Percentiles rank a stretch among this genome's conserved stretches.
Evolutionary conservation across 2,797 vertebrate genomes (phyloP).

Genomic region (Merluccius polli): DNA sequence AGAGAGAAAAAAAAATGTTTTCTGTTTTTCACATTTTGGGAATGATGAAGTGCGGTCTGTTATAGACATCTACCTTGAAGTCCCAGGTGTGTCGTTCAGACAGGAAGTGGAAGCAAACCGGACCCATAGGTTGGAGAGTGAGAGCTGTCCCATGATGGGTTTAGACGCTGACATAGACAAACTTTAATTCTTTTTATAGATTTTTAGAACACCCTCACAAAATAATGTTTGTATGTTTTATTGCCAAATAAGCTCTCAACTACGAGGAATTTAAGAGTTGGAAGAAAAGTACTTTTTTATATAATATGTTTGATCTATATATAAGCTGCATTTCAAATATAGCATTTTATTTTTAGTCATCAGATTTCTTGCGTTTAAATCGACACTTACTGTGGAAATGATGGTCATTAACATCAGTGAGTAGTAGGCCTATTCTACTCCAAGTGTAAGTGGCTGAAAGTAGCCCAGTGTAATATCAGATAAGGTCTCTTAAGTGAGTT

Average conservation of each 20-base stretch:
- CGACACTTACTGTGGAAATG: slow-evolving; percentile 49
- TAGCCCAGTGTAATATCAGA: slow-evolving; percentile 49
- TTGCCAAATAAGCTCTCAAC: background rate
- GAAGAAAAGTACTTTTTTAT: background rate
- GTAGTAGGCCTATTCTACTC: slow-evolving; percentile 25
- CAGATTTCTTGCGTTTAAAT: slow-evolving; percentile 41
- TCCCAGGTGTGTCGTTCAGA: slow-evolving; percentile 64
- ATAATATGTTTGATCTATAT: background rate
- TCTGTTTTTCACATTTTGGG: slow-evolving; percentile 63
- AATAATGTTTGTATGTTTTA: background rate
- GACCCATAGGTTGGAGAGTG: slow-evolving; percentile 35
- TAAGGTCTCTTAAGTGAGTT: slow-evolving; percentile 42
- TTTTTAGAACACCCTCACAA: background rate
- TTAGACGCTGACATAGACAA: slow-evolving; percentile 40
- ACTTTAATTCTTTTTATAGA: slow-evolving; percentile 15
- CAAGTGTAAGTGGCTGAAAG: slow-evolving; percentile 47
- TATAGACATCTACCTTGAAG: slow-evolving; percentile 59
- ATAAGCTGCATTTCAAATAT: background rate
- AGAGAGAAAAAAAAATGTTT: background rate
- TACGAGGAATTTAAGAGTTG: background rate
- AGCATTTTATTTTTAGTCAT: slow-evolving; percentile 10
- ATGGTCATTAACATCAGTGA: slow-evolving; percentile 34
- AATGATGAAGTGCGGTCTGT: slow-evolving; percentile 61
- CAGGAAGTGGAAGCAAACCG: slow-evolving; percentile 54
- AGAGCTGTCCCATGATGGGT: slow-evolving; percentile 36